These are phyloP conservation scores for Oncopodura yosiiana DNA, from an alignment of 1,140 invertebrate species.

Conservation along the genomic window DNA sequence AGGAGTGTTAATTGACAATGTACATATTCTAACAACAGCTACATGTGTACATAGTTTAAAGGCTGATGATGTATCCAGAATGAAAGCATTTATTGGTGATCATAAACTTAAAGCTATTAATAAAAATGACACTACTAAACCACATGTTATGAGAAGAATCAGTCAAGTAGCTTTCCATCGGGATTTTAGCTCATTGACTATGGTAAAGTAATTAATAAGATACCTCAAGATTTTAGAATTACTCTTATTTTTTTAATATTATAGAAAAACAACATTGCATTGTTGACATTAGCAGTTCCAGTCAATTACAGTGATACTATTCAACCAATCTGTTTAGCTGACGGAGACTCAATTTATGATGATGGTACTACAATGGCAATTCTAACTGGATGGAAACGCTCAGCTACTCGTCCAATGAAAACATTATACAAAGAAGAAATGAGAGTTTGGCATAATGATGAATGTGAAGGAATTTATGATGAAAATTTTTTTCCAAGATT, in stretches of 20 bases:
- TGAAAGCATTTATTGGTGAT: not conserved
- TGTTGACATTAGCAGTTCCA: conserved; percentile 3
- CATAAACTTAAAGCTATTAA: conserved; percentile 2
- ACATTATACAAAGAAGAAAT: conserved; percentile 68
- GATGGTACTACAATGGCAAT: conserved; percentile 3
- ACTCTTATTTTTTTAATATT: not conserved
- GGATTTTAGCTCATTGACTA: conserved; percentile 67
- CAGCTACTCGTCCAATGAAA: not conserved
- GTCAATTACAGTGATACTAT: conserved; percentile 14
- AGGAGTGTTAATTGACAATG: not conserved
- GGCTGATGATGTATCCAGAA: not conserved
- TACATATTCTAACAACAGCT: not conserved
- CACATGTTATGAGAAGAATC: conserved; percentile 63
- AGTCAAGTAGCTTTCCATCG: conserved; percentile 71
- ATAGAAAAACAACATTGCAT: conserved; percentile 14
- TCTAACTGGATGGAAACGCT: conserved; percentile 15
- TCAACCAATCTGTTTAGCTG: conserved; percentile 15
- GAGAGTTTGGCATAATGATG: conserved; percentile 67
- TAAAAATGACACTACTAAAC: too few relatives aligned
- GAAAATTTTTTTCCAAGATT: conserved; percentile 78
- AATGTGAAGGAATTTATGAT: conserved; percentile 69
- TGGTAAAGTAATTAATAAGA: conserved; percentile 51
- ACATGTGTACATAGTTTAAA: not conserved
- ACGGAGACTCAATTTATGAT: conserved; percentile 8
- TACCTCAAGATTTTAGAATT: not conserved